Base-by-base conservation (phyloP, 2,888 invertebrate species). In the Polydesmus complanatus region DNA sequence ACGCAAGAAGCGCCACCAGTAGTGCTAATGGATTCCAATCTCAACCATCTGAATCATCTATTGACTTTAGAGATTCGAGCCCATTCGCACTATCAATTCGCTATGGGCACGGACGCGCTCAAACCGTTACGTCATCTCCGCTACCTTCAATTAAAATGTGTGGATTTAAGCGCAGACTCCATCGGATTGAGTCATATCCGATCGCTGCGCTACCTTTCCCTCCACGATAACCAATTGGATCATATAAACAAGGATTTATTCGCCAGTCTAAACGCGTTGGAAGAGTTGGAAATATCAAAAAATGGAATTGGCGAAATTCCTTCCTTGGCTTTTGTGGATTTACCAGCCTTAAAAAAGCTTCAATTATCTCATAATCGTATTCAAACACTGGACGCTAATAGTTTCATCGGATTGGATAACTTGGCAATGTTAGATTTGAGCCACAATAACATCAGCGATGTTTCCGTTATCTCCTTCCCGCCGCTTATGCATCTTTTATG, bases 381-480 rank as follows among this genome's bases (percentile, higher is more conserved):
- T 18, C 61, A 61, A 11, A 27, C 47, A 19, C 21, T 61, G 49
- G 58, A 61, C 21, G 61, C 58, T 54, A 54, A 53, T 52, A 58
- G 54, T 54, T 59, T 59, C 19, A 61, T 59, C 47, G 58, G 56
- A 52, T 54, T 62, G 19, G 53, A 58, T 18, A 26, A 56, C 19
- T 60, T 63, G 52, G 80, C 83, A 72, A 77, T 78, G 65, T 75
- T 85, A 37, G 83, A 84, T 72, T 73, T 85, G 61, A 80, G 81
- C 52, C 75, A 80, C 66, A 85, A 85, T 69, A 81, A 80, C 66
- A 77, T 85, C 63, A 81, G 80, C 2, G 81, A 83, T 68, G 70
- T 85, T 54, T 84, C 84, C 1, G 84, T 84, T 69, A 71, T 81
- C 5, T 83, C 83, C 25, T 79, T 85, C 66, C 84, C 85, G 2